phyloP scores from a whole-genome alignment of 2,888 invertebrate genomes.

The Lycocerus yunnanus region DNA sequence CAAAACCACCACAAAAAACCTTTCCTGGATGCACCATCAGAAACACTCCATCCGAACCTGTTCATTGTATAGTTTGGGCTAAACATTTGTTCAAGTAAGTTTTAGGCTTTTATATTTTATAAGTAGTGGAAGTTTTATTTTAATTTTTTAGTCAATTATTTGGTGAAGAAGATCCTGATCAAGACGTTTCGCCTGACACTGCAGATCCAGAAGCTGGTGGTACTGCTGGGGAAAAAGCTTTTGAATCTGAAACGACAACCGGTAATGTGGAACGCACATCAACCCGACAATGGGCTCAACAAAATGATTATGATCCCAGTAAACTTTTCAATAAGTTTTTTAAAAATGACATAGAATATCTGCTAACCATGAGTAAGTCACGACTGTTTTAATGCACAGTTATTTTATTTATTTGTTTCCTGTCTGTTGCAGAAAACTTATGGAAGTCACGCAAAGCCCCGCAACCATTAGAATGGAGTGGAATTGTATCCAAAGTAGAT shows the following conservation, averaged over 20 bases:
- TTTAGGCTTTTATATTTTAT: not conserved
- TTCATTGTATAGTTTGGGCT: conserved; percentile 99
- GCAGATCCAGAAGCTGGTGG: conserved; percentile 92
- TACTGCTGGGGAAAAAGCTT: conserved; percentile 66
- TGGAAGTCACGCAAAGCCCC: conserved; percentile 93
- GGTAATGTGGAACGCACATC: conserved; percentile 66
- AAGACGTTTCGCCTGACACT: conserved; percentile 97
- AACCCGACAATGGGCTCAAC: conserved; percentile 88
- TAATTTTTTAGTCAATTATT: conserved; percentile 80
- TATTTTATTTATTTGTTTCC: not conserved
- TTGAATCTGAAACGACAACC: conserved; percentile 52
- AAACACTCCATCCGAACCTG: conserved; percentile 98
- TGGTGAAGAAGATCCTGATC: conserved; percentile 95
- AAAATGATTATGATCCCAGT: conserved; percentile 78
- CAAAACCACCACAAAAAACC: conserved; percentile 87
- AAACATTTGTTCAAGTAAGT: conserved; percentile 96
- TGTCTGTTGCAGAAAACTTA: conserved; percentile 65
- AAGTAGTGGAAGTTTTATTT: not conserved
- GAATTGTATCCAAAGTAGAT: conserved; percentile 45
- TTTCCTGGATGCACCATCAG: conserved; percentile 98
- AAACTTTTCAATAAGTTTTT: conserved; percentile 93
- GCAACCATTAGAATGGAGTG: conserved; percentile 74
- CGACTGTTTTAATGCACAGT: not conserved
- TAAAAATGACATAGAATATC: conserved; percentile 90
- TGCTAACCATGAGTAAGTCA: conserved; percentile 77